Evolutionary conservation across 1,140 invertebrate genomes (phyloP).

Genomic region (Spodoptera litura): DNA sequence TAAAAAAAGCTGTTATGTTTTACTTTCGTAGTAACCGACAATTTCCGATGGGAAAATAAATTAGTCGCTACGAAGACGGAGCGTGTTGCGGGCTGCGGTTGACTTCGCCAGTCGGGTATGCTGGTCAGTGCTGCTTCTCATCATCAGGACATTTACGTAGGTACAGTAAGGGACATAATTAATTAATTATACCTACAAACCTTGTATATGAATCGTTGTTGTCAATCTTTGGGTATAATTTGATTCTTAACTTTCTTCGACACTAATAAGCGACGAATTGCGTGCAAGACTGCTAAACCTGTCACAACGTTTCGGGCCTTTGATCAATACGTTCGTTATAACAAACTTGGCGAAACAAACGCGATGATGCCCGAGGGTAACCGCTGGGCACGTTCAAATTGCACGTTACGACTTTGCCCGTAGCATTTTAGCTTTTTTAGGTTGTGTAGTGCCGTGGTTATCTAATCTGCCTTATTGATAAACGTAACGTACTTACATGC

Average conservation of each 20-base stretch:
- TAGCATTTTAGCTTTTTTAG: slow-evolving; percentile 37
- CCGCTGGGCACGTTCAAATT: slow-evolving; percentile 32
- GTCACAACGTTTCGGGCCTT: slow-evolving; percentile 33
- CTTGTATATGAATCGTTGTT: slow-evolving; percentile 9
- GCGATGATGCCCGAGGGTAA: not conserved
- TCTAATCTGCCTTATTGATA: slow-evolving; percentile 36
- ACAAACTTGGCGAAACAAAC: slow-evolving; percentile 2
- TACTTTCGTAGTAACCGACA: slow-evolving; percentile 35
- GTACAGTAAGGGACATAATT: too few species aligned
- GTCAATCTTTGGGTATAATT: slow-evolving; percentile 5
- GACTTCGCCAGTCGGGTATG: not conserved
- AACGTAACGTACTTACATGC: slow-evolving; percentile 23
- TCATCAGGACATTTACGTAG: not conserved
- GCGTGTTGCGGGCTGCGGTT: slow-evolving; percentile 26
- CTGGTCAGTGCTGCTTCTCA: not conserved
- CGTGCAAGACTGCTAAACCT: slow-evolving; percentile 32
- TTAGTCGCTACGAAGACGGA: slow-evolving; percentile 33
- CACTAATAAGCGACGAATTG: slow-evolving; percentile 5
- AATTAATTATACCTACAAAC: not conserved
- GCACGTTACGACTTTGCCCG: slow-evolving; percentile 23
- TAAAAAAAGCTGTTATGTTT: slow-evolving; percentile 36
- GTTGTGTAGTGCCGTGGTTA: slow-evolving; percentile 18
- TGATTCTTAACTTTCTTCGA: not conserved
- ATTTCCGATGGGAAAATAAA: slow-evolving; percentile 45
- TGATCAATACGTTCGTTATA: slow-evolving; percentile 9